Evolutionary conservation across 2,113 vertebrate genomes (phyloP), one percentile per base, ranked within the genome.

Genomic region (Erythrolamprus reginae): DNA sequence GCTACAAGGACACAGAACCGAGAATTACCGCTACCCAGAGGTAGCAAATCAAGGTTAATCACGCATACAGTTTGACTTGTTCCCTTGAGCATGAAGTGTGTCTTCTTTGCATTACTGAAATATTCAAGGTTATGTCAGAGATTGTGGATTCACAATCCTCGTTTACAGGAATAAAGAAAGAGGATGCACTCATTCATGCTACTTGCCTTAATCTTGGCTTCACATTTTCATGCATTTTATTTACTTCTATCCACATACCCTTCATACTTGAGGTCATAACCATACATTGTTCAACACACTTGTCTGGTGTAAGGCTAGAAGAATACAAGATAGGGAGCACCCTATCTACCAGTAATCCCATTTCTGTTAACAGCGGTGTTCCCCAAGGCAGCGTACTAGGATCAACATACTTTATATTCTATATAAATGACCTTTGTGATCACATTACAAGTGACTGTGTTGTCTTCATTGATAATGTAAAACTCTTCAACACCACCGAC

Each of bases 21-120:
- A 91, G 28, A 88, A 77, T 91, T 82, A 33, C 21, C 56, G 21
- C 38, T 88, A 58, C 42, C 86, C 28, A 58, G 52, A 88, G 86
- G 70, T 50, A 91, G 52, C 70, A 87, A 88, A 91, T 88, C 90
- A 83, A 91, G 90, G 42, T 88, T 83, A 88, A 88, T 91, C 86
- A 88, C 28, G 50, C 26, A 82, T 48, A 83, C 38, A 87, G 85
- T 56, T 53, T 87, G 70, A 56, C 65, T 58, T 91, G 52, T 91
- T 47, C 65, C 65, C 61, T 47, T 13, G 65, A 87, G 85, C 84
- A 83, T 88, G n/a, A 87, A 56, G 56, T 91, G 52, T 58, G 21
- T 21, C n/a, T 88, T 87, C 26, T n/a, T 91, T 82, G 10, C 19
- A 58, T 82, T 53, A 56, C 86, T 58, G 42, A 70, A 86, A 90